A percentile compares a stretch with the other conserved stretches of the same genome.
Conservation (phyloP, 2,113 vertebrate species). For the Promerops cafer region DNA sequence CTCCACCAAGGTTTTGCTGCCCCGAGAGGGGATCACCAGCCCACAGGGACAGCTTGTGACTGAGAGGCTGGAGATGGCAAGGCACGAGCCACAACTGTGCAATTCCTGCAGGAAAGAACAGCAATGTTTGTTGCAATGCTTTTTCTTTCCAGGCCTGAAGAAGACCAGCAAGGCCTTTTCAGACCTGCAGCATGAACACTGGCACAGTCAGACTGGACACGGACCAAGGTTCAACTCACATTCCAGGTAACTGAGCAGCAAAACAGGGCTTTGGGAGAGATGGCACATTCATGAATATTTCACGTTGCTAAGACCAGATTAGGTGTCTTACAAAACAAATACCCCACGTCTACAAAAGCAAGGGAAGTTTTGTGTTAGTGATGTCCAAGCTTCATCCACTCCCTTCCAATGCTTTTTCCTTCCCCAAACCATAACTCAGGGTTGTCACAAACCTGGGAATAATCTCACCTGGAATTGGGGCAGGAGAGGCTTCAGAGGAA, state of each 20-base stretch:
- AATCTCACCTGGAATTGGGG: not conserved
- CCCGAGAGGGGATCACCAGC: not conserved
- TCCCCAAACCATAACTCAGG: not conserved
- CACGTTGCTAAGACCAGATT: not conserved
- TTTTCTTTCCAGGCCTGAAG: not conserved
- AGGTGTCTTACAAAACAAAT: not conserved
- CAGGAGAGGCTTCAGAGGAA: not conserved
- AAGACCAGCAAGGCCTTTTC: not conserved
- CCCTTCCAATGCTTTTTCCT: not conserved
- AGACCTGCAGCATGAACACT: fast-evolving
- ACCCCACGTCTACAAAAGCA: fast-evolving
- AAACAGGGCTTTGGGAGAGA: not conserved
- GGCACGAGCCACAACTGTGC: not conserved
- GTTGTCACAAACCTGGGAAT: not conserved
- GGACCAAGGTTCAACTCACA: not conserved
- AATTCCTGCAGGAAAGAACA: not conserved
- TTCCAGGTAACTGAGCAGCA: not conserved
- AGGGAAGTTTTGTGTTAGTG: not conserved
- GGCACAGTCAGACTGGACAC: not conserved
- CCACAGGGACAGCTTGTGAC: not conserved
- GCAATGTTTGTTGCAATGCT: fast-evolving
- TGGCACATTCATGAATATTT: not conserved
- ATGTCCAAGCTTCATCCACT: not conserved
- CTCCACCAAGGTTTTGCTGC: fast-evolving
- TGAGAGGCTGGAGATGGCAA: not conserved